These are phyloP conservation scores for Acrossocheilus fasciatus DNA, from an alignment of 2,797 vertebrate species.

Conservation along the genomic window DNA sequence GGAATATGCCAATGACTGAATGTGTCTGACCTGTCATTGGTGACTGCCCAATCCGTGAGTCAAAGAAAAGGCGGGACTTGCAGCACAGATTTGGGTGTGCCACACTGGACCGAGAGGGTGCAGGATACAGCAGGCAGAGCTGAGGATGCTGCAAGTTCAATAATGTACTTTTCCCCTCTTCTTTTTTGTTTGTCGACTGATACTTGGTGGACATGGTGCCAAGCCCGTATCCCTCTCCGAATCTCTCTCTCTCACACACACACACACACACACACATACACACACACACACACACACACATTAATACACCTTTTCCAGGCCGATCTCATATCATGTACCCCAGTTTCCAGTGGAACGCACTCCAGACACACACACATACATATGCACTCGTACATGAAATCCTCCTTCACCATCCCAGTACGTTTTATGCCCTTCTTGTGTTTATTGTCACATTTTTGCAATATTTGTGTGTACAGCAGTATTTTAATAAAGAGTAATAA, in stretches of 20 bases:
- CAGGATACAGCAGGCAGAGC: constrained; percentile 60
- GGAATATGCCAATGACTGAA: constrained; percentile 80
- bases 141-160: constrained; percentile 67
- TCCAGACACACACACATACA: constrained; percentile 52
- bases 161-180: constrained; percentile 64
- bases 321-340: constrained; percentile 36
- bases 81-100: constrained; percentile 44
- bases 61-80: constrained; percentile 68
- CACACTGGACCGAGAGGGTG: constrained; percentile 49
- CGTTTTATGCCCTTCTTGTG: constrained; percentile 83
- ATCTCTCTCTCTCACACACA: constrained; percentile 12
- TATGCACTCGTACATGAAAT: constrained; percentile 43
- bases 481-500: constrained; percentile 99
- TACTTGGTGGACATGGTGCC: constrained; percentile 81
- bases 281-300: constrained; percentile 51
- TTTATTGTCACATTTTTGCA: constrained; percentile 89
- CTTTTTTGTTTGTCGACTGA: constrained; percentile 67
- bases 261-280: constrained; percentile 55
- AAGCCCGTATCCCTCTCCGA: constrained; percentile 63
- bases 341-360: constrained; percentile 43
- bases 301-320: constrained; percentile 17
- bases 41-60: constrained; percentile 70
- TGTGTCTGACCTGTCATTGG: constrained; percentile 81
- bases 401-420: constrained; percentile 69
- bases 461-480: constrained; percentile 99